Evolutionary conservation across 1,140 invertebrate genomes (phyloP).

Genomic region (Vollenhovia emeryi): DNA sequence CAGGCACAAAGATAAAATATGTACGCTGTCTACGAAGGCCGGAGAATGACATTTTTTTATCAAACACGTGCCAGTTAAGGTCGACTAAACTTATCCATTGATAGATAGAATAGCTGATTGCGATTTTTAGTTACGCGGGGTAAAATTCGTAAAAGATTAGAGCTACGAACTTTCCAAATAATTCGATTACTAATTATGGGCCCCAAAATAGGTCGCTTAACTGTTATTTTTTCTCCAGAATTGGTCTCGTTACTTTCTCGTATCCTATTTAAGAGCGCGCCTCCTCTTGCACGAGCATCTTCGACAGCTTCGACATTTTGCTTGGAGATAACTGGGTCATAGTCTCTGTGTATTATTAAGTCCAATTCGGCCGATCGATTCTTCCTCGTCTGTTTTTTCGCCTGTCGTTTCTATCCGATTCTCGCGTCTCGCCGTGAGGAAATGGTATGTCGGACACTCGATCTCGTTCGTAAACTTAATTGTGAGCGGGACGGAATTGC

Average conservation of each 20-base stretch:
- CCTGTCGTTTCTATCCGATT: neutral
- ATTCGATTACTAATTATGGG: too few species aligned
- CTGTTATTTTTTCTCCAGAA: too few species aligned
- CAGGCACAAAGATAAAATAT: too few species aligned
- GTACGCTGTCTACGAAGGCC: too few species aligned
- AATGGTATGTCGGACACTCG: slow-evolving; percentile 41
- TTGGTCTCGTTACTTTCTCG: neutral
- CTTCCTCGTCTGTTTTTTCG: slow-evolving; percentile 12
- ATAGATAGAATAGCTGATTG: too few species aligned
- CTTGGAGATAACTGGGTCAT: slow-evolving; percentile 27
- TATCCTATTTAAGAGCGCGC: neutral
- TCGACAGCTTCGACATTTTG: slow-evolving; percentile 33
- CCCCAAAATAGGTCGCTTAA: too few species aligned
- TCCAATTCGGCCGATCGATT: slow-evolving; percentile 23
- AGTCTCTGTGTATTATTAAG: slow-evolving; percentile 25
- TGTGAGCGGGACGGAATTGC: slow-evolving; percentile 54
- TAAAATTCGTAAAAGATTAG: too few species aligned
- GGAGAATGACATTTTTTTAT: too few species aligned
- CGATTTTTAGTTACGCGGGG: too few species aligned
- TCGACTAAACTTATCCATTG: too few species aligned
- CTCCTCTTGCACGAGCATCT: neutral
- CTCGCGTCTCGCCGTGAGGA: neutral
- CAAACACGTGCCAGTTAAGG: too few species aligned
- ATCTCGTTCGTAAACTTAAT: slow-evolving; percentile 65
- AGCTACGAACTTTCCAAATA: too few species aligned